These are phyloP conservation scores for Platorchestia sp. DNA, from an alignment of 1,140 invertebrate species.

Conservation along the genomic window DNA sequence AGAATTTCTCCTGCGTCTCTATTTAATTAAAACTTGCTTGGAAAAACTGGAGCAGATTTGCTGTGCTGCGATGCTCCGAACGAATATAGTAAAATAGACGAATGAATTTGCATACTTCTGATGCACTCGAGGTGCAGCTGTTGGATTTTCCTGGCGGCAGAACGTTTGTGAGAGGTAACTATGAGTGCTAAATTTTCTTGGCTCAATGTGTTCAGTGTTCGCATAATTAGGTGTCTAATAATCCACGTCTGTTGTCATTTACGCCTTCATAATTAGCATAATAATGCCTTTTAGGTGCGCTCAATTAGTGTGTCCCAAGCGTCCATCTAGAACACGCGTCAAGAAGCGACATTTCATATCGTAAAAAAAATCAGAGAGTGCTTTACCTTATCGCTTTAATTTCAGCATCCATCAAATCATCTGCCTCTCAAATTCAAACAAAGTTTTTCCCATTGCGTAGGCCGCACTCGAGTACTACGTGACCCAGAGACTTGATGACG, in stretches of 20 bases:
- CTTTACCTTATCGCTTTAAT: neutral
- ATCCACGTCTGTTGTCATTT: neutral
- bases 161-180: neutral
- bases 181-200: neutral
- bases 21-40: neutral
- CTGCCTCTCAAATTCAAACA: neutral
- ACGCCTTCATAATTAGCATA: neutral
- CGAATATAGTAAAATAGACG: neutral
- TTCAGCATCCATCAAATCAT: neutral
- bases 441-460: too few relatives aligned
- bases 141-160: neutral
- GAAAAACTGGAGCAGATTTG: neutral
- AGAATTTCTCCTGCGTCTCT: neutral
- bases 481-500: too few relatives aligned
- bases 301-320: neutral
- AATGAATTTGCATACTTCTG: neutral
- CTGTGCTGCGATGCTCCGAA: neutral
- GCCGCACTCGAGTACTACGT: too few relatives aligned
- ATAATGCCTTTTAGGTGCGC: neutral
- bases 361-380: neutral
- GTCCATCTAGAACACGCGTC: neutral
- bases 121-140: neutral
- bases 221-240: neutral
- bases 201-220: neutral
- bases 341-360: neutral